Conservation (phyloP, 1,140 invertebrate genomes). For the Oscheius sp. region DNA sequence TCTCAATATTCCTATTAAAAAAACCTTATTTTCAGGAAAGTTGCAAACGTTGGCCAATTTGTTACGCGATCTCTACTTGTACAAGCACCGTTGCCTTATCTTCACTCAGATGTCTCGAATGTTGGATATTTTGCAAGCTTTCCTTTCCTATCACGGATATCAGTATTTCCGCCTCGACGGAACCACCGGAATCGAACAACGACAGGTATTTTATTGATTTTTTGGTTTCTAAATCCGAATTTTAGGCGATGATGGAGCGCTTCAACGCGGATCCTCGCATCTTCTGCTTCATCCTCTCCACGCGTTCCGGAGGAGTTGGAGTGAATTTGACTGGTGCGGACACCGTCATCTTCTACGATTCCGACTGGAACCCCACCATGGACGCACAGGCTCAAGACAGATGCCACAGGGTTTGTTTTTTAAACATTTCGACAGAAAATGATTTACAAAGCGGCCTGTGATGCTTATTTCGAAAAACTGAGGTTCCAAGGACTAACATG, state of each 20-base stretch:
- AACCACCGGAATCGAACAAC: slow-evolving; percentile 88
- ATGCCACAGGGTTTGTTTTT: slow-evolving; percentile 49
- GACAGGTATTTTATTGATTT: slow-evolving; percentile 71
- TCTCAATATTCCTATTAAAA: too few species aligned
- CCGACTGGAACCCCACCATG: slow-evolving; percentile 99
- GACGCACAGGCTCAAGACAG: slow-evolving; percentile 91
- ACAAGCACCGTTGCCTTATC: slow-evolving; percentile 86
- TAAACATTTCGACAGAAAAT: too few species aligned
- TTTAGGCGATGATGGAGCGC: slow-evolving; percentile 84
- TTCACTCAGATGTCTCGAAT: slow-evolving; percentile 99
- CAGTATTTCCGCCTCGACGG: slow-evolving; percentile 94
- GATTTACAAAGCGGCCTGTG: too few species aligned
- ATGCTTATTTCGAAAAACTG: too few species aligned
- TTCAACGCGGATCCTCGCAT: slow-evolving; percentile 92
- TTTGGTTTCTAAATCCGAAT: slow-evolving; percentile 19
- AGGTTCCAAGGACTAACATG: too few species aligned
- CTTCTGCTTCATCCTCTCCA: slow-evolving; percentile 96
- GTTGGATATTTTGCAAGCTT: slow-evolving; percentile 94
- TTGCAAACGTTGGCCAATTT: slow-evolving; percentile 76
- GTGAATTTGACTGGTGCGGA: slow-evolving; percentile 98
- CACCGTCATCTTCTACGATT: slow-evolving; percentile 99
- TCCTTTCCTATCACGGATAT: slow-evolving; percentile 93
- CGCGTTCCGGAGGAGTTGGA: slow-evolving; percentile 93
- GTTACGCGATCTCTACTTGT: slow-evolving; percentile 77
- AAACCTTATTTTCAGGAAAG: slow-evolving; percentile 61